These are phyloP conservation scores for Acanthiza pusilla DNA, from an alignment of 2,797 vertebrate species.

Conservation along the genomic window DNA sequence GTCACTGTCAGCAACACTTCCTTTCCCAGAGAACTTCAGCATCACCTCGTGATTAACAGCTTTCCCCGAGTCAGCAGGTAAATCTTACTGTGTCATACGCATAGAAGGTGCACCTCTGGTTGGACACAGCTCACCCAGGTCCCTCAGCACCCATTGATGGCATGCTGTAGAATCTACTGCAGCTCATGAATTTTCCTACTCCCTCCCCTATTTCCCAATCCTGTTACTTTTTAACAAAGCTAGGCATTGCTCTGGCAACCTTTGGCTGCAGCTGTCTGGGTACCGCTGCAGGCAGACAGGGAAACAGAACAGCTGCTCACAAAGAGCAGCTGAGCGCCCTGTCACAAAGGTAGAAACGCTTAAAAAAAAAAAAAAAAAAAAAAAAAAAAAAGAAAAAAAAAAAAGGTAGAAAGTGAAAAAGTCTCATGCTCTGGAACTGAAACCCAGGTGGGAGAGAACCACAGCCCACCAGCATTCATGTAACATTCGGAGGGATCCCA, in stretches of 20 bases:
- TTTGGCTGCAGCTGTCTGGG: not conserved
- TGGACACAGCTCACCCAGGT: not conserved
- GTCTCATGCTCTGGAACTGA: not conserved
- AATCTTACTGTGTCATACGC: not conserved
- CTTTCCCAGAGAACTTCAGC: not conserved
- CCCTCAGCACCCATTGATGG: not conserved
- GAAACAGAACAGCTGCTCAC: constrained; percentile 45
- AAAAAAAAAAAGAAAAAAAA: too few species aligned
- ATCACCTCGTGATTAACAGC: not conserved
- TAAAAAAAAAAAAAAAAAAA: too few species aligned
- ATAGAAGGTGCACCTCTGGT: accelerated
- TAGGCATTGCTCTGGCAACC: not conserved
- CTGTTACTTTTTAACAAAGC: constrained; percentile 46
- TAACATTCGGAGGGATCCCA: not conserved
- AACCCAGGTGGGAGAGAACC: not conserved
- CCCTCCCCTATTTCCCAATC: not conserved
- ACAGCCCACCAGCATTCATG: not conserved
- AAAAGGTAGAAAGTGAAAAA: not conserved
- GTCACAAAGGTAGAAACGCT: not conserved
- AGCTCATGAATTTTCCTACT: not conserved
- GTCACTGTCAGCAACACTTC: not conserved
- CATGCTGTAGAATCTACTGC: not conserved
- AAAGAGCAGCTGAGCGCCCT: not conserved
- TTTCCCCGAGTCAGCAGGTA: not conserved
- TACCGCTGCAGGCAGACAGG: not conserved